Conservation (phyloP, 1,140 invertebrate species). For the Drosophila arawakana region DNA sequence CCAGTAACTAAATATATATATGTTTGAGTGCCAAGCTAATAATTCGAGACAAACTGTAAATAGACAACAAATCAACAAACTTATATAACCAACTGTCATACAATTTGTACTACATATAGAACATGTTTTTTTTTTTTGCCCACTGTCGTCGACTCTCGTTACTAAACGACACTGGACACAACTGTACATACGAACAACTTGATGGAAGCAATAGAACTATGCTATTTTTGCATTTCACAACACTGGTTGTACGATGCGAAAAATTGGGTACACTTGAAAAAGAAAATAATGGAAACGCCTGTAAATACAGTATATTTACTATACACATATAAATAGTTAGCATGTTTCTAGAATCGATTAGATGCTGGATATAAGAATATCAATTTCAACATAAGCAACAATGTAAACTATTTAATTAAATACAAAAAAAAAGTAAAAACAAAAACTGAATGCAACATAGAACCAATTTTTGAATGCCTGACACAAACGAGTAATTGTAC, state of each 20-base stretch:
- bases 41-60: slow-evolving; percentile 76
- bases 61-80: slow-evolving; percentile 27
- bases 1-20: slow-evolving; percentile 66
- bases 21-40: slow-evolving; percentile 83
- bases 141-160: slow-evolving; percentile 19
- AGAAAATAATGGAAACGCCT: slow-evolving; percentile 15
- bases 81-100: slow-evolving; percentile 10
- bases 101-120: slow-evolving; percentile 1
- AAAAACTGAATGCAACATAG: slow-evolving; percentile 54
- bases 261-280: slow-evolving; percentile 7
- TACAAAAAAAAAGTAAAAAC: slow-evolving; percentile 4
- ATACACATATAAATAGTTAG: slow-evolving; percentile 28
- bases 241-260: background rate
- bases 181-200: slow-evolving; percentile 17
- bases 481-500: slow-evolving; percentile 51
- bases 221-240: slow-evolving; percentile 4
- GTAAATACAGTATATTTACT: slow-evolving; percentile 23
- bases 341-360: slow-evolving; percentile 28
- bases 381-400: slow-evolving; percentile 30
- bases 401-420: slow-evolving; percentile 18
- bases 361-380: slow-evolving; percentile 25
- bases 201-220: slow-evolving; percentile 8
- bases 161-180: background rate
- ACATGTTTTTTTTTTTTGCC: background rate
- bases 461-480: slow-evolving; percentile 72